phyloP scores from a whole-genome alignment of 1,140 invertebrate species.

The Saxidomus purpurata region DNA sequence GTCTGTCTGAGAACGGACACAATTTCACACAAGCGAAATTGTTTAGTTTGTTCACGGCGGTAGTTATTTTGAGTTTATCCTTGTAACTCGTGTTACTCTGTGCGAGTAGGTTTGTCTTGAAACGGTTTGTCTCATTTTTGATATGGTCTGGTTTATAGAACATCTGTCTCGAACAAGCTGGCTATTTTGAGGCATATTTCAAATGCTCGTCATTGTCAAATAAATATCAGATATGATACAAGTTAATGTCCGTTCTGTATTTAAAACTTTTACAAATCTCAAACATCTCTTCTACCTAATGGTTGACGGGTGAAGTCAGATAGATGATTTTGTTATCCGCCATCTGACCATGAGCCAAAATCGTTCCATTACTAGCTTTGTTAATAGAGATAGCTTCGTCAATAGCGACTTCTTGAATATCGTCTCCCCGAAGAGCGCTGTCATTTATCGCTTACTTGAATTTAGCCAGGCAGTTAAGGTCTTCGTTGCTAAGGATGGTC shows the following conservation, averaged over 20 bases:
- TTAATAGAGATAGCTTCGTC: conserved; percentile 26
- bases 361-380: conserved; percentile 2
- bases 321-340: conserved; percentile 36
- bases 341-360: conserved; percentile 22
- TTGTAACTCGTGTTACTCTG: conserved; percentile 3
- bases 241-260: conserved; percentile 13
- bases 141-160: conserved; percentile 46
- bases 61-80: not conserved
- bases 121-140: conserved; percentile 16
- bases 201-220: not conserved
- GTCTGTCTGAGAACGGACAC: conserved; percentile 18
- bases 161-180: conserved; percentile 7
- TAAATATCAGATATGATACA: conserved; percentile 19
- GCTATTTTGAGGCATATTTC: not conserved
- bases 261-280: not conserved
- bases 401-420: not conserved
- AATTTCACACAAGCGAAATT: not conserved
- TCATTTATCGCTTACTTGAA: conserved; percentile 24
- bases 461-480: conserved; percentile 24
- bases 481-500: conserved; percentile 4
- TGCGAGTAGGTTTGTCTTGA: not conserved
- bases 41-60: not conserved
- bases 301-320: conserved; percentile 27
- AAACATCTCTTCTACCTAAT: conserved; percentile 6
- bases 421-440: conserved; percentile 9